Base-by-base conservation (phyloP, 1,140 invertebrate species). In the Antheraea mylitta region DNA sequence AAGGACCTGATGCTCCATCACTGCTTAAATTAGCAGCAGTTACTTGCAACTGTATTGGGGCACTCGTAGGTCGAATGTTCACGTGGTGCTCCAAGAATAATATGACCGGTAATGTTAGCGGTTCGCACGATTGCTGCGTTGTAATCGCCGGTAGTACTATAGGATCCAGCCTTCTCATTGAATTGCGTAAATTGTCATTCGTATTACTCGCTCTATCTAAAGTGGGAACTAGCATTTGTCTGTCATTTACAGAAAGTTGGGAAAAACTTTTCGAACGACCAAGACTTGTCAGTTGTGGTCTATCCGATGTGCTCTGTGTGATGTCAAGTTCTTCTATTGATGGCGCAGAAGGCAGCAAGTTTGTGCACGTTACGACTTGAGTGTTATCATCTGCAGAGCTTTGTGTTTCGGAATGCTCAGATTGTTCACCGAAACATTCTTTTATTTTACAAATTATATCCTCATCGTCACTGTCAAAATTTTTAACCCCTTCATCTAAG, bases 31-130 rank as follows among this genome's bases (percentile, higher is more conserved):
- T 90, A 5, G 90, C 84, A 18, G 89, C 85, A 18, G 90, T 90
- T 30, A 92, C 87, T 82, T 92, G 90, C 61, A 92, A 79, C 69
- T 92, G 90, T 76, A 92, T 90, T 0, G 90, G 90, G n/a, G 88
- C 85, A 75, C 88, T 90, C 4, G 87, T 92, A 10, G 89, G 89
- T 11, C 88, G 75, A 81, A 90, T 82, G 69, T 92, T 90, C 53
- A 90, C 87, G 71, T 91, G 82, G 75, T 92, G 90, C 59, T 92
- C 90, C 53, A 92, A 75, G 71, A 92, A 92, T 36, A 90, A 79
- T 76, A 92, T 92, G 58, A 92, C 90, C 58, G 90, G 90, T 64
- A 92, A 71, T 19, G 90, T 92, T 37, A 92, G 70, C 38, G 83
- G 84, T 66, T 92, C 86, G 68, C 84, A 85, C 0, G 81, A 68